phyloP scores from a whole-genome alignment of 2,797 vertebrate species.

The Tragopan temminckii region DNA sequence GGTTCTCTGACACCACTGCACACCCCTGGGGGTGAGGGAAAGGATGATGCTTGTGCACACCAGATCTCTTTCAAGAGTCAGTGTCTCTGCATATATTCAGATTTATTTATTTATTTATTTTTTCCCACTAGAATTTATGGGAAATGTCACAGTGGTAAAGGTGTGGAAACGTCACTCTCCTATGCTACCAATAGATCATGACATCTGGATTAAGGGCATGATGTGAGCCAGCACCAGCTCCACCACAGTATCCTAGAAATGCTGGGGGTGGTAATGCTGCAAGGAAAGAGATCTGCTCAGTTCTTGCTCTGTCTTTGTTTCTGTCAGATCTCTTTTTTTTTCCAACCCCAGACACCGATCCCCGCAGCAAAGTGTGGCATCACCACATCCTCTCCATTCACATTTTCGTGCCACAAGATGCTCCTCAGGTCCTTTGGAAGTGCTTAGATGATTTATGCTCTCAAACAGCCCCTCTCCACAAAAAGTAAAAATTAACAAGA shows the following conservation, averaged over 20 bases:
- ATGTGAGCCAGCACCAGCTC: neutral
- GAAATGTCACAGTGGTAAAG: neutral
- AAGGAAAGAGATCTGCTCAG: neutral
- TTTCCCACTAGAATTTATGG: neutral
- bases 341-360: neutral
- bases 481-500: neutral
- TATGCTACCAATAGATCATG: neutral
- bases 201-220: neutral
- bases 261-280: neutral
- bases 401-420: neutral
- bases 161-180: neutral
- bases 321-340: neutral
- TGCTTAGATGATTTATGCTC: neutral
- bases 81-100: neutral
- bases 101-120: neutral
- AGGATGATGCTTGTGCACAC: neutral
- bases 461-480: neutral
- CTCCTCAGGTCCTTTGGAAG: neutral
- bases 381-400: accelerated
- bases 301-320: neutral
- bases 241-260: neutral
- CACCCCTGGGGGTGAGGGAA: neutral
- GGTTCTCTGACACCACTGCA: neutral
- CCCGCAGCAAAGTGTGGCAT: neutral
- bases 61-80: neutral